phyloP scores from a whole-genome alignment of 2,113 vertebrate genomes.

The Pipa parva region DNA sequence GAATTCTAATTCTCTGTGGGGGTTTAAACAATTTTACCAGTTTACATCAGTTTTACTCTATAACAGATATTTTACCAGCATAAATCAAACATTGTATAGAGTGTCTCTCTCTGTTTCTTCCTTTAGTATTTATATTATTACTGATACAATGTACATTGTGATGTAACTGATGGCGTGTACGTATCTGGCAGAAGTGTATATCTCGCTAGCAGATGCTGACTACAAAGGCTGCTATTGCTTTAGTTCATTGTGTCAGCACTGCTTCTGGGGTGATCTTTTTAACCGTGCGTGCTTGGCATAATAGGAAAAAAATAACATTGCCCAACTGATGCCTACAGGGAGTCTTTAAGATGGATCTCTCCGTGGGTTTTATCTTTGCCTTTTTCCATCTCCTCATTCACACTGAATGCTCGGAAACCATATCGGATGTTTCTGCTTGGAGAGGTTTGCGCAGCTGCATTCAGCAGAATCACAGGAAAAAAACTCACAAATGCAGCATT shows the following conservation, averaged over 20 bases:
- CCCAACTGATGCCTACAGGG: constrained; percentile 62
- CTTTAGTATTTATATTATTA: constrained; percentile 72
- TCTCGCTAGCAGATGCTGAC: constrained; percentile 75
- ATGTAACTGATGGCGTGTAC: constrained; percentile 78
- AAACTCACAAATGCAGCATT: constrained; percentile 24
- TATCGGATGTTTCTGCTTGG: constrained; percentile 65
- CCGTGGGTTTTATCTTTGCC: constrained; percentile 55
- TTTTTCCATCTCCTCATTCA: constrained; percentile 60
- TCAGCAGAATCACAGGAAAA: constrained; percentile 58
- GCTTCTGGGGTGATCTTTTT: constrained; percentile 55
- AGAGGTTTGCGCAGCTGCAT: constrained; percentile 52
- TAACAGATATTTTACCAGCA: too few species aligned
- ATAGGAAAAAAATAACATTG: constrained; percentile 43
- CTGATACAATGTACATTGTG: too few species aligned
- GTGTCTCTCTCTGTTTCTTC: constrained; percentile 50
- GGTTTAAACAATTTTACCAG: too few species aligned
- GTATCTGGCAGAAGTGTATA: constrained; percentile 64
- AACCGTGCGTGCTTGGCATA: constrained; percentile 70
- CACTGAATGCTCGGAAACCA: constrained; percentile 58
- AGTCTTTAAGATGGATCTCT: constrained; percentile 59
- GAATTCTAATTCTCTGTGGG: too few species aligned
- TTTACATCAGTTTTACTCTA: too few species aligned
- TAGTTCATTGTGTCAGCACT: constrained; percentile 74
- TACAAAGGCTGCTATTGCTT: constrained; percentile 67
- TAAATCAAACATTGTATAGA: too few species aligned